These are phyloP conservation scores for Amphiprion ocellaris DNA, from an alignment of 2,113 vertebrate species.

Conservation along the genomic window DNA sequence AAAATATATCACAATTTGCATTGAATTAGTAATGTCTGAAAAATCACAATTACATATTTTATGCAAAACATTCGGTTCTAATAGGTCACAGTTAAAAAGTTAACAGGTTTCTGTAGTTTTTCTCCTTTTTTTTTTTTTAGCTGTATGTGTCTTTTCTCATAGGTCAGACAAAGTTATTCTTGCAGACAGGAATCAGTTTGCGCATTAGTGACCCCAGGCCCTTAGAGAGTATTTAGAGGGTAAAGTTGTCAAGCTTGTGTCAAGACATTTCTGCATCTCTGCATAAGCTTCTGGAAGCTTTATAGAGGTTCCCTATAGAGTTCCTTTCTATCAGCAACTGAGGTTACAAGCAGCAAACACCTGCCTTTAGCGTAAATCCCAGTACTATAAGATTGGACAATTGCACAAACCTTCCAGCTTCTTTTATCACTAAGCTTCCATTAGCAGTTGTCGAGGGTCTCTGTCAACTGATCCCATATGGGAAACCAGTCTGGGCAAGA, in stretches of 20 bases:
- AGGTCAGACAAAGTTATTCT: slow-evolving; percentile 35
- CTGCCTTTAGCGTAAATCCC: slow-evolving; percentile 35
- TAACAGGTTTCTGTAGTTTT: neutral
- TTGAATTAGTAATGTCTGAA: too few species aligned
- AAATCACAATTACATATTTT: too few species aligned
- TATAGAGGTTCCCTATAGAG: neutral
- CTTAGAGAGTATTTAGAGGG: slow-evolving; percentile 13
- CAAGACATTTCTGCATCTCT: slow-evolving; percentile 26
- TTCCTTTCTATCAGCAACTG: slow-evolving; percentile 48
- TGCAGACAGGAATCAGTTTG: slow-evolving; percentile 31
- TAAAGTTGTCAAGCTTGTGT: slow-evolving; percentile 42
- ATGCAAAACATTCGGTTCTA: too few species aligned
- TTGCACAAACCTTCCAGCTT: slow-evolving; percentile 39
- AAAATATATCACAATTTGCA: too few species aligned
- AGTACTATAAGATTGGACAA: slow-evolving; percentile 7
- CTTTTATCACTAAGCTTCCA: slow-evolving; percentile 63
- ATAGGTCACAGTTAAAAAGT: too few species aligned
- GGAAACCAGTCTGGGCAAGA: slow-evolving; percentile 77
- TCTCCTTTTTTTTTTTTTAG: neutral
- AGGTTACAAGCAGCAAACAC: neutral
- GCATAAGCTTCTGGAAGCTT: neutral
- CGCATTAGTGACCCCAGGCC: slow-evolving; percentile 33
- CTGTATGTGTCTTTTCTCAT: neutral
- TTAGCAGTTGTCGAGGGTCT: slow-evolving; percentile 69
- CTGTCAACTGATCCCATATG: slow-evolving; percentile 64